Evolutionary conservation across 2,888 invertebrate genomes (phyloP).

Genomic region (Nesidiocoris tenuis): DNA sequence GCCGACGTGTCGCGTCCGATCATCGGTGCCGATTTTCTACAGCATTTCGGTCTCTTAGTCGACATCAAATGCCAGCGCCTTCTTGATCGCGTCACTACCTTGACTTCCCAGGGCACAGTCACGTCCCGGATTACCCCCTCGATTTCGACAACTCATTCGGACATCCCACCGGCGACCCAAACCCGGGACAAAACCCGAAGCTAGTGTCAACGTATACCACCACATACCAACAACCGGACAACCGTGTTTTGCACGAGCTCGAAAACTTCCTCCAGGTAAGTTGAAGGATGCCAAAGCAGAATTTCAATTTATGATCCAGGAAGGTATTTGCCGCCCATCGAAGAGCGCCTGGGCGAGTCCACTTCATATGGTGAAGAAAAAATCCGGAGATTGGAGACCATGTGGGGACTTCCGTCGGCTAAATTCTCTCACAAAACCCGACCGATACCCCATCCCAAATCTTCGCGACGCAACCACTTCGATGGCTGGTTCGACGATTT

Average conservation of each 20-base stretch:
- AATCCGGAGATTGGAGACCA: conserved; percentile 52
- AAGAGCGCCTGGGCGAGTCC: conserved; percentile 53
- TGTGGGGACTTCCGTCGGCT: conserved; percentile 54
- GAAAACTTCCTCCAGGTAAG: conserved; percentile 52
- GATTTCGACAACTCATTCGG: conserved; percentile 12
- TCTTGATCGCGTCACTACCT: conserved; percentile 34
- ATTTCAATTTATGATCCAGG: too few species aligned
- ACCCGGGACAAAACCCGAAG: too few species aligned
- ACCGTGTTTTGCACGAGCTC: conserved; percentile 51
- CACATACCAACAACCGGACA: conserved; percentile 52
- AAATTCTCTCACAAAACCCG: conserved; percentile 51
- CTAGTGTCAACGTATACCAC: conserved; percentile 36
- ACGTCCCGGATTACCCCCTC: background rate
- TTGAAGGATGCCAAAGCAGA: conserved; percentile 50
- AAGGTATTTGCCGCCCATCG: too few species aligned
- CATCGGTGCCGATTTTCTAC: too few species aligned
- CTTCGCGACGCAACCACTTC: conserved; percentile 51
- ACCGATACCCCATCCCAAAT: conserved; percentile 52
- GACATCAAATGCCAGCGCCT: conserved; percentile 34
- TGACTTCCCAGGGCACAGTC: background rate
- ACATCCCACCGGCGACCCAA: background rate
- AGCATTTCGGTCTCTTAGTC: conserved; percentile 42
- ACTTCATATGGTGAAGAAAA: conserved; percentile 52
- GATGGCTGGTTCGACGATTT: conserved; percentile 51
- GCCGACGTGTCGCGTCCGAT: conserved; percentile 14